Evolutionary conservation across 1,140 invertebrate genomes (phyloP).

Genomic region (Diachasma alloeum): DNA sequence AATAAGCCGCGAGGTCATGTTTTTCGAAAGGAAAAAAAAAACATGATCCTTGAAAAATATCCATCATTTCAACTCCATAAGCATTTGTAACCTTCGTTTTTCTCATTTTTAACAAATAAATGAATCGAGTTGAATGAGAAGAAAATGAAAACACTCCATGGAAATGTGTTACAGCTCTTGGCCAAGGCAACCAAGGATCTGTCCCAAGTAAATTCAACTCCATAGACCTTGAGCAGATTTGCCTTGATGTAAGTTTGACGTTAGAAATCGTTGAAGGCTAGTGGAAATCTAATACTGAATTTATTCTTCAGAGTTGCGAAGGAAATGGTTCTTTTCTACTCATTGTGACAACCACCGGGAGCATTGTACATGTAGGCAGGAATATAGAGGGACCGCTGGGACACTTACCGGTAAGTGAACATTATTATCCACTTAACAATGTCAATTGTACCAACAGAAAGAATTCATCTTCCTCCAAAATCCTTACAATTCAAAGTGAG

Average conservation of each 20-base stretch:
- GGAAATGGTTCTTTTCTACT: conserved; percentile 77
- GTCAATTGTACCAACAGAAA: neutral
- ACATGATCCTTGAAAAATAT: neutral
- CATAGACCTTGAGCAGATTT: conserved; percentile 53
- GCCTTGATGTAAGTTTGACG: conserved; percentile 52
- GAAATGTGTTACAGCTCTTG: conserved; percentile 46
- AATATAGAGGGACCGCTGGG: conserved; percentile 85
- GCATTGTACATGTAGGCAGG: conserved; percentile 87
- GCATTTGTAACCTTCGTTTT: neutral
- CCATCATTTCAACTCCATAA: neutral
- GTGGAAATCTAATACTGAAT: neutral
- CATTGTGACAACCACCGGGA: conserved; percentile 80
- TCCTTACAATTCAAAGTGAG: no score
- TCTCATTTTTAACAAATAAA: neutral
- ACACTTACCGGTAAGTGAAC: conserved; percentile 78
- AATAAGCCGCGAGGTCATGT: no score
- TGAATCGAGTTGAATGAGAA: neutral
- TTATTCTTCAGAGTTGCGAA: conserved; percentile 65
- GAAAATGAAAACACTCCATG: conserved; percentile 13
- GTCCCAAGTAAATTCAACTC: conserved; percentile 45
- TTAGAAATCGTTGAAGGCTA: conserved; percentile 10
- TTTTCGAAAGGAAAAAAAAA: no score
- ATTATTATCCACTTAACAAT: neutral
- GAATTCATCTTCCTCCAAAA: no score
- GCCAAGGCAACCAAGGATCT: conserved; percentile 37